Conservation (phyloP, 2,797 vertebrate genomes). For the Manis crassicaudata region DNA sequence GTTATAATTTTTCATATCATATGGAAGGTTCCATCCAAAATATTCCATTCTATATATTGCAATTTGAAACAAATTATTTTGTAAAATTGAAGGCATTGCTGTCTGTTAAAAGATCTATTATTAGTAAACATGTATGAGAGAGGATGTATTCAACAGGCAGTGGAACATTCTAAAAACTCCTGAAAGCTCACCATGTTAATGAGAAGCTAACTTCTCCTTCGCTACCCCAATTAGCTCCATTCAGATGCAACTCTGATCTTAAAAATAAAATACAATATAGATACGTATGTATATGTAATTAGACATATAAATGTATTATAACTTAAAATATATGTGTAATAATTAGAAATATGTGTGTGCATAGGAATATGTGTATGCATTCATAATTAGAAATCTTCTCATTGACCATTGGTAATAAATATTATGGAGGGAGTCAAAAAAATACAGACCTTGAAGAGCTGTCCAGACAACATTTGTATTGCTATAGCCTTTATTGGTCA, state of each 20-base stretch:
- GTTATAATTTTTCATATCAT: background rate
- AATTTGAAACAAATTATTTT: conserved; percentile 21
- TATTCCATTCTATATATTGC: background rate
- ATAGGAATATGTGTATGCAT: background rate
- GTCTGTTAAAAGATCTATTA: background rate
- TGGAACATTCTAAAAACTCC: background rate
- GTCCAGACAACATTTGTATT: background rate
- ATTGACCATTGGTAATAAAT: background rate
- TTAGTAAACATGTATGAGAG: background rate
- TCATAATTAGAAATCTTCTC: background rate
- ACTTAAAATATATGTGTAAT: background rate
- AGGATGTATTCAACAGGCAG: background rate
- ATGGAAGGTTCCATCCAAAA: background rate
- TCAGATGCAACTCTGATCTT: background rate
- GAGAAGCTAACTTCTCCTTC: background rate
- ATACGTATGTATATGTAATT: background rate
- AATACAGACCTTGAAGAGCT: background rate
- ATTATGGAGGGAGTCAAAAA: background rate
- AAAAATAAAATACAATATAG: background rate
- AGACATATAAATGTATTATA: background rate
- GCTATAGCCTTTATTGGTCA: background rate
- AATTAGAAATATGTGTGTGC: background rate
- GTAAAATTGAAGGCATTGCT: background rate
- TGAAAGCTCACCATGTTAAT: background rate
- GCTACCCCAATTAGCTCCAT: background rate